Percentiles rank a stretch among this genome's conserved stretches.
Evolutionary conservation across 2,888 invertebrate genomes (phyloP).

Genomic region (Protodeltote pygarga): DNA sequence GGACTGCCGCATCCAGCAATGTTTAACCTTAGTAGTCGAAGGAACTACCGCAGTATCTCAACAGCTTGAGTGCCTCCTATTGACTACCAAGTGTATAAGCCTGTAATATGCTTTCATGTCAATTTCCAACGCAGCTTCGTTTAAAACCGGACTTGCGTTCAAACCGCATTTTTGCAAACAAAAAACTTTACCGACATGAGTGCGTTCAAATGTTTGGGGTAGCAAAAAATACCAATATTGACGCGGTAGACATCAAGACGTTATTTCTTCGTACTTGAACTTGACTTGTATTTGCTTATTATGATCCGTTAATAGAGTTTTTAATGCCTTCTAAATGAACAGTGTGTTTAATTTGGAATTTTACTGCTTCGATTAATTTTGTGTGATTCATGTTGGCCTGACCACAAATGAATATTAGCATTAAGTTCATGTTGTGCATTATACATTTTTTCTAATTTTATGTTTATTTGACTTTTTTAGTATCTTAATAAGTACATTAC

Average conservation of each 20-base stretch:
- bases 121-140: constrained; percentile 14
- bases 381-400: no score
- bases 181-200: constrained; percentile 52
- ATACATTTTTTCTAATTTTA: no score
- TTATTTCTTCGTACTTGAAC: constrained; percentile 13
- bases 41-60: no score
- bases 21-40: no score
- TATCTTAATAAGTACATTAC: no score
- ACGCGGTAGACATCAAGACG: constrained; percentile 42
- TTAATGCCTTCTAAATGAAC: constrained; percentile 3
- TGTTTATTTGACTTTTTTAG: no score
- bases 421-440: no score
- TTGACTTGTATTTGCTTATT: constrained; percentile 27
- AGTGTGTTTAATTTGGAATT: constrained; percentile 3
- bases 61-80: no score
- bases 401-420: no score
- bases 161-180: constrained; percentile 66
- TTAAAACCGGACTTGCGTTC: constrained; percentile 52
- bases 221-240: constrained; percentile 56
- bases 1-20: no score
- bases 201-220: constrained; percentile 31
- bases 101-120: constrained; percentile 26
- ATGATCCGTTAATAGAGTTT: constrained; percentile 6
- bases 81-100: no score
- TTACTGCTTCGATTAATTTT: neutral